Evolutionary conservation across 1,140 invertebrate species (phyloP).

Genomic region (Diabrotica undecimpunctata): DNA sequence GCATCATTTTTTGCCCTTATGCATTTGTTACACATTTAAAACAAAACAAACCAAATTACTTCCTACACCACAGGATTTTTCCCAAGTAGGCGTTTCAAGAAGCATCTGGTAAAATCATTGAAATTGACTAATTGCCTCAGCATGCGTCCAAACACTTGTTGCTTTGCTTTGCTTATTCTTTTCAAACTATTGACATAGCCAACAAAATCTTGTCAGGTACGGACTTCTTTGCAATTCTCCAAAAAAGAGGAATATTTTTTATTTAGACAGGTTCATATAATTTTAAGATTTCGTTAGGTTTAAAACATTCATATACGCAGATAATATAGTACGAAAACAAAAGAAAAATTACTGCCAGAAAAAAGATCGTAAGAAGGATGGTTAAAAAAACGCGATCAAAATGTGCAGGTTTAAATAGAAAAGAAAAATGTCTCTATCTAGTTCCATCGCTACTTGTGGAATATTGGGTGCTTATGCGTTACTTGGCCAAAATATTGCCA

Average conservation of each 20-base stretch:
- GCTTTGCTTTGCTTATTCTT: slow-evolving; percentile 13
- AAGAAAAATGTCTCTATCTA: no score
- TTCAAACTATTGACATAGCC: background rate
- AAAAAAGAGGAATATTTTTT: background rate
- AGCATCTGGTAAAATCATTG: slow-evolving; percentile 21
- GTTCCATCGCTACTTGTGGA: no score
- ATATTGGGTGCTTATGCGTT: no score
- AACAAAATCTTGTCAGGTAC: background rate
- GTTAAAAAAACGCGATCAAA: background rate
- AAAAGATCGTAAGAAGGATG: background rate
- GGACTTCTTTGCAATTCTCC: background rate
- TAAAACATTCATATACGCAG: background rate
- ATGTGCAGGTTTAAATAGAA: no score
- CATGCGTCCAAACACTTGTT: slow-evolving; percentile 13
- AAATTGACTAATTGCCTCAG: slow-evolving; percentile 20
- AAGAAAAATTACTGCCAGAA: background rate
- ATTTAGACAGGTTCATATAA: background rate
- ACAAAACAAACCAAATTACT: background rate
- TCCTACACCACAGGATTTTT: background rate
- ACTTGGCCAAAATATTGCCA: no score
- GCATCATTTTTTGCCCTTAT: no score
- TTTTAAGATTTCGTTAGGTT: no score
- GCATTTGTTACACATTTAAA: background rate
- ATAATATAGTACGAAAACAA: background rate
- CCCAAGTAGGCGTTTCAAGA: slow-evolving; percentile 12